Evolutionary conservation across 2,797 vertebrate species (phyloP).

Genomic region (Myiotriccus ornatus): DNA sequence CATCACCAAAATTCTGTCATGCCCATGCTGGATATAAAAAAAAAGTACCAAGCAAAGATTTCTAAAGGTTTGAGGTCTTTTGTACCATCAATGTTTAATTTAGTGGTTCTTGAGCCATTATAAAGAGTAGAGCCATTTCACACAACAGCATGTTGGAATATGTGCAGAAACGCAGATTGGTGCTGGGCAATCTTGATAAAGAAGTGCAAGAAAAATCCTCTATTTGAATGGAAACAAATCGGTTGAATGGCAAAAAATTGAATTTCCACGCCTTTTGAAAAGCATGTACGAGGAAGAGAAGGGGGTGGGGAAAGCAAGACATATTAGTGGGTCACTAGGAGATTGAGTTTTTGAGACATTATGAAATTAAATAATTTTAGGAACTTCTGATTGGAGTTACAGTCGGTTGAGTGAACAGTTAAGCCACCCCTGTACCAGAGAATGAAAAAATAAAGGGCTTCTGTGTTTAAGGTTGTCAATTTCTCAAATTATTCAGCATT

Average conservation of each 20-base stretch:
- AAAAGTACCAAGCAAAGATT: conserved; percentile 1
- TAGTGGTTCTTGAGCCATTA: conserved; percentile 1
- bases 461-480: conserved; percentile 70
- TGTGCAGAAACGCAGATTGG: conserved; percentile 36
- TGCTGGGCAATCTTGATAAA: conserved; percentile 61
- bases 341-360: conserved; percentile 42
- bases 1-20: conserved; percentile 24
- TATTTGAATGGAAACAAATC: conserved; percentile 68
- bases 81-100: not conserved
- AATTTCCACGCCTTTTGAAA: conserved; percentile 64
- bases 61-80: conserved; percentile 17
- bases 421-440: conserved; percentile 42
- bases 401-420: conserved; percentile 42
- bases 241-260: conserved; percentile 44
- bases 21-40: not conserved
- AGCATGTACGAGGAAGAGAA: conserved; percentile 51
- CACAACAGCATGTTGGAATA: not conserved
- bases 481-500: conserved; percentile 73
- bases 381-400: conserved; percentile 54
- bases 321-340: conserved; percentile 31
- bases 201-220: conserved; percentile 41
- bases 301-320: conserved; percentile 39
- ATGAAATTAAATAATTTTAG: conserved; percentile 70
- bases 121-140: conserved; percentile 29
- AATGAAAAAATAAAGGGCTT: conserved; percentile 72